These are phyloP conservation scores for Marcusenius ussheri DNA, from an alignment of 2,113 vertebrate species.

Conservation along the genomic window DNA sequence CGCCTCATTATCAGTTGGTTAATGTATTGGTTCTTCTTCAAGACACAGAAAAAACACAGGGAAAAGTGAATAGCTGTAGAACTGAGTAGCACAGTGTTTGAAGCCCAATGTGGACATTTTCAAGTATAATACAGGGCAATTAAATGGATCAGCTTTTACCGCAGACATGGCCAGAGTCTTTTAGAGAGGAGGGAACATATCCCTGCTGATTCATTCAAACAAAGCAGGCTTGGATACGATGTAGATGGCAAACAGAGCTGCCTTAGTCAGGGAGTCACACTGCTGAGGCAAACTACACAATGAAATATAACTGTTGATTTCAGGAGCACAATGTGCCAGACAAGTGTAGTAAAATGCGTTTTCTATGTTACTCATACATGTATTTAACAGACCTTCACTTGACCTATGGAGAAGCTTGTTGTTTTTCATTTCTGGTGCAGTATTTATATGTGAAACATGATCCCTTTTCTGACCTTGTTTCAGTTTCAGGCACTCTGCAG, in stretches of 20 bases:
- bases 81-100: neutral
- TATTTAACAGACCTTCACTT: neutral
- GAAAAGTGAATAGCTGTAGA: neutral
- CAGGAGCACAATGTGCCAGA: neutral
- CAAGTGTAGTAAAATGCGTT: neutral
- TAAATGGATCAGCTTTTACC: neutral
- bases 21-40: neutral
- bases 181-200: neutral
- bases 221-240: neutral
- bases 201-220: neutral
- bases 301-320: neutral
- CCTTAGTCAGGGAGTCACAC: neutral
- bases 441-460: neutral
- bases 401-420: neutral
- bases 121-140: neutral
- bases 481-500: neutral
- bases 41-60: neutral
- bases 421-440: neutral
- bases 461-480: neutral
- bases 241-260: neutral
- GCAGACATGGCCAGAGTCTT: neutral
- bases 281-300: neutral
- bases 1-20: neutral
- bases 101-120: neutral
- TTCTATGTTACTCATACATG: neutral